These are phyloP conservation scores for Elephantulus edwardii DNA, from an alignment of 2,113 vertebrate genomes.

Conservation along the genomic window DNA sequence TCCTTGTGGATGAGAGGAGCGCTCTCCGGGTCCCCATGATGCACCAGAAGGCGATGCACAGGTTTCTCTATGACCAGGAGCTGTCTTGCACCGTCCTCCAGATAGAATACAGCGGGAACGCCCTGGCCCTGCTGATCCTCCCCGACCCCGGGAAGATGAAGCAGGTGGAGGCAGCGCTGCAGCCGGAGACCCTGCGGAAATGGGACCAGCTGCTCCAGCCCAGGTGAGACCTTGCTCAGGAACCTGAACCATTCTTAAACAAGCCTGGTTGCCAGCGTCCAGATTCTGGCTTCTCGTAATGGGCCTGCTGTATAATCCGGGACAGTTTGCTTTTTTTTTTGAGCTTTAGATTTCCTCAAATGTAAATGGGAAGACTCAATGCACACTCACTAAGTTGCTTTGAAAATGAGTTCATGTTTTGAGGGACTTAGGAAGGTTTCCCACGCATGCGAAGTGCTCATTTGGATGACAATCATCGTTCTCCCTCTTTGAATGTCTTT, in stretches of 20 bases:
- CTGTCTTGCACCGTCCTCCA: slow-evolving; percentile 84
- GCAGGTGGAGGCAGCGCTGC: slow-evolving; percentile 78
- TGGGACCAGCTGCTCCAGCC: slow-evolving; percentile 54
- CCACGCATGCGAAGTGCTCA: background rate
- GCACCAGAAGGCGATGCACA: slow-evolving; percentile 82
- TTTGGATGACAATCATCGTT: accelerated
- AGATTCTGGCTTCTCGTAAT: accelerated
- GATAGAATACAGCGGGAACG: slow-evolving; percentile 87
- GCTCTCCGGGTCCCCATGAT: slow-evolving; percentile 79
- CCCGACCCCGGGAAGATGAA: slow-evolving; percentile 85
- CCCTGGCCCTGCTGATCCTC: slow-evolving; percentile 85
- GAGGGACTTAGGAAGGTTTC: background rate
- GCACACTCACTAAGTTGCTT: background rate
- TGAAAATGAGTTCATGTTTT: background rate
- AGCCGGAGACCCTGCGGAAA: slow-evolving; percentile 67
- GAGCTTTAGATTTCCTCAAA: background rate
- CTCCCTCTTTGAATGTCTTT: background rate
- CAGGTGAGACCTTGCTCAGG: slow-evolving; percentile 16
- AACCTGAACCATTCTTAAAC: background rate
- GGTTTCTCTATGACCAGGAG: slow-evolving; percentile 82
- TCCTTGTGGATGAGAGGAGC: slow-evolving; percentile 66
- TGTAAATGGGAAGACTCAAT: background rate
- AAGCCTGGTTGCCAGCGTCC: background rate
- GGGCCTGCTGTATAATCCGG: background rate
- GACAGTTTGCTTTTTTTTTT: background rate